Evolutionary conservation across 1,140 invertebrate genomes (phyloP).

Genomic region (Bombyx mori): ASM3026992v2 NC_085112.1:6483501-6484000

Average conservation of each 20-base stretch:
- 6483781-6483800: background rate
- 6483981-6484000: slow-evolving; percentile 47
- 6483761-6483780: background rate
- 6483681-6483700: slow-evolving; percentile 30
- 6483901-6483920: too few relatives aligned
- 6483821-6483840: too few relatives aligned
- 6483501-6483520: too few relatives aligned
- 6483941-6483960: too few relatives aligned
- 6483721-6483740: slow-evolving; percentile 25
- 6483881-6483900: background rate
- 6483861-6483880: background rate
- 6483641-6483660: slow-evolving; percentile 21
- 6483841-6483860: background rate
- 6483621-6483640: slow-evolving; percentile 7
- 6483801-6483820: too few relatives aligned
- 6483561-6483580: slow-evolving; percentile 13
- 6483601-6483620: slow-evolving; percentile 15
- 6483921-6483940: too few relatives aligned
- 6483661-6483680: slow-evolving; percentile 12
- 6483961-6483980: too few relatives aligned
- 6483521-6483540: background rate
- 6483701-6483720: slow-evolving; percentile 39
- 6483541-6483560: slow-evolving; percentile 2
- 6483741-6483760: slow-evolving; percentile 18
- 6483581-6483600: slow-evolving; percentile 14